phyloP scores from a whole-genome alignment of 1,140 invertebrate species.

The Batillaria attramentaria region DNA sequence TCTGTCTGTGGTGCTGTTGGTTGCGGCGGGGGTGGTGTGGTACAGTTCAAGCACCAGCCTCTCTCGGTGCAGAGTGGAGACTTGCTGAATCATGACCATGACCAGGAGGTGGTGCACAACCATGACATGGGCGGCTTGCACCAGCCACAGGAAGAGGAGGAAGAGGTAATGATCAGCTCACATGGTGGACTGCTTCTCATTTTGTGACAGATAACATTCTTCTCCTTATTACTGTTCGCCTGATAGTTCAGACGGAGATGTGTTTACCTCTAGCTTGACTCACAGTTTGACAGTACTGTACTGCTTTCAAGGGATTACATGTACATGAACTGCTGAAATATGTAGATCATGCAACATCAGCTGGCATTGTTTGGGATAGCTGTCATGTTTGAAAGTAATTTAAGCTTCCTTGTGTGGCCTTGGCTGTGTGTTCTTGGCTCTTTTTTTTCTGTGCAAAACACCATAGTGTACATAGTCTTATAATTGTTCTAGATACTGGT shows the following conservation, averaged over 20 bases:
- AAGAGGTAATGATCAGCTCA: slow-evolving; percentile 59
- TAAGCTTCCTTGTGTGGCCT: no score
- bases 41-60: slow-evolving; percentile 63
- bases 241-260: no score
- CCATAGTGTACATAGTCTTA: no score
- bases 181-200: slow-evolving; percentile 19
- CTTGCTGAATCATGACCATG: slow-evolving; percentile 54
- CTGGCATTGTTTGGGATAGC: no score
- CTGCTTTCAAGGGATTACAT: neutral
- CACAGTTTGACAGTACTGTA: neutral
- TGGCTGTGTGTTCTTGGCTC: no score
- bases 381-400: no score
- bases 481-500: no score
- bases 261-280: no score
- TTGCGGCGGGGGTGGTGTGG: neutral
- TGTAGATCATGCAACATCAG: no score
- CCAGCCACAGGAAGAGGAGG: slow-evolving; percentile 43
- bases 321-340: no score
- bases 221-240: no score
- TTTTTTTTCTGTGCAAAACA: no score
- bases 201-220: neutral
- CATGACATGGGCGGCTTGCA: slow-evolving; percentile 38
- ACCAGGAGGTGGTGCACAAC: slow-evolving; percentile 58
- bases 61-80: slow-evolving; percentile 67
- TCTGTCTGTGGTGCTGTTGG: neutral